Base-by-base conservation (phyloP, 2,888 invertebrate genomes). In the Dynastes grantii region DNA sequence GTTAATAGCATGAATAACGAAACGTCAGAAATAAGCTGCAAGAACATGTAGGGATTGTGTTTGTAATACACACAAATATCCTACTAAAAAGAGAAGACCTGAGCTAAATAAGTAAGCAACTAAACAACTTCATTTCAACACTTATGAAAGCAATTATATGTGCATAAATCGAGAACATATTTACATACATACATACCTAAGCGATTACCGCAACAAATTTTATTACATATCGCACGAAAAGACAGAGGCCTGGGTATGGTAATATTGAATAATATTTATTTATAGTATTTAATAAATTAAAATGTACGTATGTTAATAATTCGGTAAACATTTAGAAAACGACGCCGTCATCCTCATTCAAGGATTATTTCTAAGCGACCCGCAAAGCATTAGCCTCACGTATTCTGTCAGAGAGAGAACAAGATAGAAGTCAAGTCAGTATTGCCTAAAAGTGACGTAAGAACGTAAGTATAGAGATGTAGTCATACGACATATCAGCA, bases 361-460 rank as follows among this genome's bases (percentile, higher is more conserved):
- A 77, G 77, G 77, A 49, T 71, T 37, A 63, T 63, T 68, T 76
- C 67, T 11, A 22, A 55, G 8, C 22, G 22, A 16, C 2, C 22
- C 55, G 55, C 53, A 9, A 55, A 22, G 45, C 61, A 11, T 13
- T 29, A 8, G 4, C 63, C 45, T 61, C 63, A n/a, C 61, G 40
- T 71, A 22, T 67, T 58, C 58, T 58, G 29, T 45, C 29, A 8
- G 32, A 29, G 32, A 40, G 70, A 55, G 45, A 27, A 45, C 8
- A 2, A 2, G 8, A 45, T 8, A 9, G 8, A 45, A 45, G 45
- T 9, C 45, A 9, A 9, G 32, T 40, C 9, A 22, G 40, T 63
- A 78, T 81, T 82, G 81, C 78, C 76, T 79, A 80, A 81, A 80
- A 77, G 81, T 85, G 85, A 85, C 84, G 85, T 84, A 83, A 86